Evolutionary conservation across 2,113 vertebrate genomes (phyloP).

Genomic region (Clupea harengus): DNA sequence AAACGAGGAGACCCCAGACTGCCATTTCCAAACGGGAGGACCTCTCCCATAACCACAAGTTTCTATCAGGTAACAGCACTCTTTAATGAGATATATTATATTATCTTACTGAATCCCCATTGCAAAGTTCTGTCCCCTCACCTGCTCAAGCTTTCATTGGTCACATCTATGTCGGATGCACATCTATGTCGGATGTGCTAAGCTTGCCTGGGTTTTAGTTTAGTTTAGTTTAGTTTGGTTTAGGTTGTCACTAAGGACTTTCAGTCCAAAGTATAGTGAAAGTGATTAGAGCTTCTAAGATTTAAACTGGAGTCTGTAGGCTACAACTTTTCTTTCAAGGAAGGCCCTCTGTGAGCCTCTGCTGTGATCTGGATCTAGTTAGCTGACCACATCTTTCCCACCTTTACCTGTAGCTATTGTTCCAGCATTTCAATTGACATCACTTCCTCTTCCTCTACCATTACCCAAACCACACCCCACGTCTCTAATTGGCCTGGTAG

Average conservation of each 20-base stretch:
- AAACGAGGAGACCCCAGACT: constrained; percentile 27
- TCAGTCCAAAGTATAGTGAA: too few species aligned
- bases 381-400: neutral
- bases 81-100: neutral
- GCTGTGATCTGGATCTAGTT: too few species aligned
- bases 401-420: neutral
- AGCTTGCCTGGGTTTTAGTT: neutral
- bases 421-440: neutral
- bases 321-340: too few species aligned
- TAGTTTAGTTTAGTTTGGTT: neutral
- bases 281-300: too few species aligned
- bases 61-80: constrained; percentile 43
- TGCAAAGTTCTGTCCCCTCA: neutral
- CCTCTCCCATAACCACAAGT: constrained; percentile 43
- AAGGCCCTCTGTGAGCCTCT: too few species aligned
- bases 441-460: neutral
- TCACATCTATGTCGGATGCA: neutral
- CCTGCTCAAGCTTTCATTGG: neutral
- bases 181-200: neutral
- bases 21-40: constrained; percentile 40
- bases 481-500: neutral
- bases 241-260: neutral
- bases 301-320: too few species aligned
- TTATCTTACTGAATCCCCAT: neutral
- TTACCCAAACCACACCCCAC: neutral